Conservation (phyloP, 2,113 vertebrate genomes). For the Nibea albiflora region DNA sequence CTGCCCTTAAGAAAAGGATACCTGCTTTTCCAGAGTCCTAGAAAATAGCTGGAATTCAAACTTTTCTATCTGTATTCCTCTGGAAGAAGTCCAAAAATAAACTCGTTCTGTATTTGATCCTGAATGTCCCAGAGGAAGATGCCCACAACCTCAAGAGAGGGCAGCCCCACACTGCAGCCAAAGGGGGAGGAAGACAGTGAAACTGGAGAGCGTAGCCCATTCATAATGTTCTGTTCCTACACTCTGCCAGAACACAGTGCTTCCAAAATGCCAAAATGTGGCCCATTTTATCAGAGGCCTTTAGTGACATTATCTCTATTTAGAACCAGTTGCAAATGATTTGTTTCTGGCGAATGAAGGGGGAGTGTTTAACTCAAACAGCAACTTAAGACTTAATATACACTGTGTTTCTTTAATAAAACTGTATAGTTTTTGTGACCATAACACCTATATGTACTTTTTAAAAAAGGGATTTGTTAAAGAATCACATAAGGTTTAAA, state of each 20-base stretch:
- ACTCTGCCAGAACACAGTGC: not conserved
- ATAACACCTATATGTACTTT: no score
- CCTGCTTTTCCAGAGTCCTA: constrained; percentile 1
- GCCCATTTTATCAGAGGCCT: constrained; percentile 13
- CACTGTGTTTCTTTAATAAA: no score
- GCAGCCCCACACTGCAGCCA: constrained; percentile 10
- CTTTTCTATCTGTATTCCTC: constrained; percentile 7
- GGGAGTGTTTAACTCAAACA: not conserved
- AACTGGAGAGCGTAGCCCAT: constrained; percentile 21
- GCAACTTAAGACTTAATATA: not conserved
- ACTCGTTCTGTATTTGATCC: constrained; percentile 16
- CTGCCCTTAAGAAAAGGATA: not conserved
- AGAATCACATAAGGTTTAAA: no score
- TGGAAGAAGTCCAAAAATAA: constrained; percentile 32
- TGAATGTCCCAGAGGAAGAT: constrained; percentile 32
- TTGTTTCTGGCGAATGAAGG: not conserved
- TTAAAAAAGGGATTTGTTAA: not conserved
- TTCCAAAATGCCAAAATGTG: not conserved
- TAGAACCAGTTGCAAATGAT: not conserved
- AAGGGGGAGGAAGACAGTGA: constrained; percentile 5
- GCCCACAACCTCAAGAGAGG: not conserved
- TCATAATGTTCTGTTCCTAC: constrained; percentile 11
- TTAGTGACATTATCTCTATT: not conserved
- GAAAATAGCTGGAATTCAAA: constrained; percentile 33
- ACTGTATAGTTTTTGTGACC: no score